phyloP scores from a whole-genome alignment of 2,113 vertebrate species.

The Diglossa brunneiventris region DNA sequence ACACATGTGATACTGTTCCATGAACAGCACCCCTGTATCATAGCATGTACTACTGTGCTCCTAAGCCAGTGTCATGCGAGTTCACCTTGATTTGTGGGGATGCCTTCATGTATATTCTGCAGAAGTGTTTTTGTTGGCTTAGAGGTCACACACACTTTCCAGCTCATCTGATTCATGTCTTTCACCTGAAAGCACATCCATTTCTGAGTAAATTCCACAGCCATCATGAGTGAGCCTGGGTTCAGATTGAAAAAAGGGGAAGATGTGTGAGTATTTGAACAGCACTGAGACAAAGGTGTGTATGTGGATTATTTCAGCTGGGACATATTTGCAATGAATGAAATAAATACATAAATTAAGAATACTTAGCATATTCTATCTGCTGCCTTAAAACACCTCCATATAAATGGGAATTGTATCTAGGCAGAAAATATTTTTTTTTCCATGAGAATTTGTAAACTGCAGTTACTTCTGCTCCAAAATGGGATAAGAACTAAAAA shows the following conservation, averaged over 20 bases:
- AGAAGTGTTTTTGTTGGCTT: not conserved
- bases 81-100: not conserved
- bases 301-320: not conserved
- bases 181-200: not conserved
- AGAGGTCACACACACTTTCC: not conserved
- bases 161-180: not conserved
- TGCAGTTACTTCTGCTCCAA: not conserved
- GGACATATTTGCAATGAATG: not conserved
- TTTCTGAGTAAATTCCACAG: not conserved
- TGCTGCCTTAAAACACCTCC: not conserved
- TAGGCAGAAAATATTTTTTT: not conserved
- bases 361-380: not conserved
- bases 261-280: not conserved
- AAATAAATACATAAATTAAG: not conserved
- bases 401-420: not conserved
- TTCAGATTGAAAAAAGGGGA: not conserved
- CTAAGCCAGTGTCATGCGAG: not conserved
- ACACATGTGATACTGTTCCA: not conserved
- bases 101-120: not conserved
- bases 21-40: not conserved
- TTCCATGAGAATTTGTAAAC: not conserved
- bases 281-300: not conserved
- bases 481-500: not conserved
- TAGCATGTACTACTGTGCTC: not conserved
- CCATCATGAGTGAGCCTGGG: not conserved